Evolutionary conservation across 2,888 invertebrate species (phyloP), one percentile per base, ranked within the genome.

Genomic region (Drosophila prostipennis): DNA sequence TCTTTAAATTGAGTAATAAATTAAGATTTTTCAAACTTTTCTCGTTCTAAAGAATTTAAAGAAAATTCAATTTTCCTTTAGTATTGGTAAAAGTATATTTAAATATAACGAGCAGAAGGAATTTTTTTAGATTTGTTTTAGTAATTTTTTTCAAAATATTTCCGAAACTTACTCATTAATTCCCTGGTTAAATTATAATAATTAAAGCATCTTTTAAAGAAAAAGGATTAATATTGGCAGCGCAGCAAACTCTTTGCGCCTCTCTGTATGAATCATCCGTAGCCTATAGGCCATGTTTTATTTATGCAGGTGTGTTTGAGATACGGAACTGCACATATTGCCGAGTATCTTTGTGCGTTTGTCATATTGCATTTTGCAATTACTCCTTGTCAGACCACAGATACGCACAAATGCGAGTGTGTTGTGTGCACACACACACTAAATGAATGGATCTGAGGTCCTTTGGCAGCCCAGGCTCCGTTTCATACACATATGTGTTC

Each of bases 331-430:
- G 32, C 42, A 16, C 19, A 42, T 34, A 42, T 34, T n/a, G 40
- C 16, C 26, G 26, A 23, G n/a, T 48, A 61, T 61, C 61, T 58
- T 59, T 55, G 58, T 59, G 57, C 46, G 34, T 37, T 42, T 57
- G 51, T 32, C 78, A 53, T 65, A 58, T 51, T 61, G 67, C 78
- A 78, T 72, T 78, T 80, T 64, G 78, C 75, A 78, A 80, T 78
- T 80, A 73, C 64, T 71, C 61, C 64, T 58, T 69, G 58, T 46
- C 60, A 59, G 37, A 37, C 42, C 49, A 52, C 63, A 43, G 26
- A 57, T 49, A 46, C 19, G 11, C 14, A n/a, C 37, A 16, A 29
- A 37, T 11, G 14, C 14, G 43, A 26, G 43, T 26, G 19, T 19
- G 42, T 42, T 23, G 6, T 29, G 29, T 6, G n/a, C 26, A 11